Evolutionary conservation across 2,888 invertebrate species (phyloP).

Genomic region (Oscheius sp.): DNA sequence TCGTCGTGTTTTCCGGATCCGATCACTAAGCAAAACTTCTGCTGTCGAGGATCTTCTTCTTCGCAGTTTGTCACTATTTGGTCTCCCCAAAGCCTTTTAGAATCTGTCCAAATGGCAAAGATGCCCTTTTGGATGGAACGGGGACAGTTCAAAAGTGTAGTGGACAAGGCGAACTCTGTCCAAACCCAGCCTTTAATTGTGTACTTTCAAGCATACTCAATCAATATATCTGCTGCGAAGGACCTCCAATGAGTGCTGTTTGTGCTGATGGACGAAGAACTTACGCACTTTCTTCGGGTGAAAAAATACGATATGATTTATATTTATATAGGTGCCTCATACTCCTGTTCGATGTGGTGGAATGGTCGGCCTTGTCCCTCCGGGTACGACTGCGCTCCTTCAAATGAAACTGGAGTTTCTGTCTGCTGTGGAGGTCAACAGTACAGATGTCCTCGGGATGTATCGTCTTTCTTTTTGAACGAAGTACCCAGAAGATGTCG

Average conservation of each 20-base stretch:
- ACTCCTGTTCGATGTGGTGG: conserved; percentile 63
- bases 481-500: no score
- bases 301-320: not conserved
- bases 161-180: conserved; percentile 60
- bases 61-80: not conserved
- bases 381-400: conserved; percentile 63
- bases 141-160: conserved; percentile 60
- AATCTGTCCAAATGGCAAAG: conserved; percentile 63
- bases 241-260: conserved; percentile 31
- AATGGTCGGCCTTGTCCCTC: conserved; percentile 58
- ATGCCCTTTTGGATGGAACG: conserved; percentile 57
- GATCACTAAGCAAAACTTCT: conserved; percentile 34
- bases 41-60: conserved; percentile 53
- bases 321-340: not conserved
- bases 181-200: conserved; percentile 57
- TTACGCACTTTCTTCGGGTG: conserved; percentile 35
- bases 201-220: conserved; percentile 55
- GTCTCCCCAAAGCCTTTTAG: no score
- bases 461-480: no score
- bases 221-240: conserved; percentile 65
- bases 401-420: conserved; percentile 48
- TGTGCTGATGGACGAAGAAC: conserved; percentile 66
- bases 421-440: conserved; percentile 62
- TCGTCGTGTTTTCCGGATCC: conserved; percentile 34
- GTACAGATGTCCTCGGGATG: not conserved